These are phyloP conservation scores for Galerucella calmariensis DNA, from an alignment of 2,888 invertebrate species.

Conservation along the genomic window DNA sequence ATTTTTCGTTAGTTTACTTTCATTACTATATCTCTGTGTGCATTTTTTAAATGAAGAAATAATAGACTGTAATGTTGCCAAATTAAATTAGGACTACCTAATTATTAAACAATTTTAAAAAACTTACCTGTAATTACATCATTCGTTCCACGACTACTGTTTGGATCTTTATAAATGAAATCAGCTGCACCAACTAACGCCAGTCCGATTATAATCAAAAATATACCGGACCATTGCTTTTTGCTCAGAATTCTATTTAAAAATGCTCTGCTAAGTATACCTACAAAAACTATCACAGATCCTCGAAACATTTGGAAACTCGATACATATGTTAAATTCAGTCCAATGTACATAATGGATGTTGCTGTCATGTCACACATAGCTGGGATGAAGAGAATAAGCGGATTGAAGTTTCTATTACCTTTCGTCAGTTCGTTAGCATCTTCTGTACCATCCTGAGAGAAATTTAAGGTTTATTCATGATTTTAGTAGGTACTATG, in stretches of 20 bases:
- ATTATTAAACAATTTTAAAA: not conserved
- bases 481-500: too few relatives aligned
- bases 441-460: constrained; percentile 65
- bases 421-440: constrained; percentile 75
- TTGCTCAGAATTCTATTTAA: constrained; percentile 73
- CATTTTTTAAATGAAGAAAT: too few relatives aligned
- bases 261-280: constrained; percentile 85
- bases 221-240: constrained; percentile 83
- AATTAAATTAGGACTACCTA: too few relatives aligned
- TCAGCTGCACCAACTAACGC: constrained; percentile 81
- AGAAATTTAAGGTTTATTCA: constrained; percentile 13
- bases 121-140: constrained; percentile 75
- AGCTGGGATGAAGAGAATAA: constrained; percentile 86
- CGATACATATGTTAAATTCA: constrained; percentile 91
- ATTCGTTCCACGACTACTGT: constrained; percentile 69
- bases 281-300: constrained; percentile 90
- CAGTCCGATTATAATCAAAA: constrained; percentile 77
- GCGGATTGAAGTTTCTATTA: constrained; percentile 80
- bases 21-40: too few relatives aligned
- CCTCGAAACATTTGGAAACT: constrained; percentile 97
- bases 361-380: constrained; percentile 91
- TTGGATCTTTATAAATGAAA: constrained; percentile 66
- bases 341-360: constrained; percentile 89
- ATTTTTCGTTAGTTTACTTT: too few relatives aligned
- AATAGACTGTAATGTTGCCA: too few relatives aligned